Evolutionary conservation across 2,888 invertebrate species (phyloP), one percentile per base, ranked within the genome.

Genomic region (Aspidiotus destructor): DNA sequence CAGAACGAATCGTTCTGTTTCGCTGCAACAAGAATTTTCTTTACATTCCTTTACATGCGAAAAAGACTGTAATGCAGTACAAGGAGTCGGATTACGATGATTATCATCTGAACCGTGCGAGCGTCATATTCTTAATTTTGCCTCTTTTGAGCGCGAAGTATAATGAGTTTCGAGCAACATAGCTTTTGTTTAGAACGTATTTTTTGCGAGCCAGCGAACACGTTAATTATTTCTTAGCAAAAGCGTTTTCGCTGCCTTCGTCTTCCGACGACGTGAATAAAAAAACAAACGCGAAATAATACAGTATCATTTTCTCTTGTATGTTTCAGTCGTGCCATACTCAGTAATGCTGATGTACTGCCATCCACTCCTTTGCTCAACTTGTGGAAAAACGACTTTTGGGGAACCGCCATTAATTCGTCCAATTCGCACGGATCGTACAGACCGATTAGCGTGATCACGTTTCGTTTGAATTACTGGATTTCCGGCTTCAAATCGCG

Each of bases 351-450:
- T 72, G 97, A 98, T 80, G 85, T 98, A 75, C 72, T 73, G 62
- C 70, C 72, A 53, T 71, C 73, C 11, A 72, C 73, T 1, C 84
- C 93, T 70, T 85, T 93, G 83, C 83, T 83, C 74, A 85, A 86
- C 73, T 83, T 95, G 74, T 86, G 95, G 76, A 84, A 85, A 78
- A 88, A 97, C 81, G 97, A 98, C 81, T 98, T 96, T 81, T 98
- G 98, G 98, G 98, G 97, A 62, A 97, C 96, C 55, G 92, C 95
- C 70, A 82, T 98, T 74, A 85, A 85, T 73, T 92, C 94, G 80
- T 85, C 87, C 72, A 96, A 96, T 64, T 95, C 95, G 13, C 97
- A 98, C 81, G 97, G 97, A 75, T 96, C 96, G 69, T 98, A 95
- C 81, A 84, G 98, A 48, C 97, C 97, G 63, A 82, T 98, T 74